Percentiles rank a stretch among this genome's conserved stretches.
Evolutionary conservation across 2,888 invertebrate species (phyloP).

Genomic region (Arenicola marina): DNA sequence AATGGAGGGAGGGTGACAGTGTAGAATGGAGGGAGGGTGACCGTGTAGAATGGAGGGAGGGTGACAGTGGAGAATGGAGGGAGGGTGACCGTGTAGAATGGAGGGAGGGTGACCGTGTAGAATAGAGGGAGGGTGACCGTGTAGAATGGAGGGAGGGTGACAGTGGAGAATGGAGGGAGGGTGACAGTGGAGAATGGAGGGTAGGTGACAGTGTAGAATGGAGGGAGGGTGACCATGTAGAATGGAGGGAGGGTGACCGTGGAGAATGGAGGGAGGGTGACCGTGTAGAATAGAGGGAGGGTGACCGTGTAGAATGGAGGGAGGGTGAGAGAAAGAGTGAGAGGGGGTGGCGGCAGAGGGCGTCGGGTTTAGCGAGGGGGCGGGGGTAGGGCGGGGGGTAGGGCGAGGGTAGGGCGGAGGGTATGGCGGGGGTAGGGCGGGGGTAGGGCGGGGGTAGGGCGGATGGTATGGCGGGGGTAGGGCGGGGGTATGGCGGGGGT

Average conservation of each 20-base stretch:
- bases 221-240: neutral
- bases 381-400: no score
- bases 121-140: neutral
- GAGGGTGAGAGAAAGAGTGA: conserved; percentile 3
- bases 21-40: no score
- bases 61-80: no score
- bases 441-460: neutral
- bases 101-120: neutral
- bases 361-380: neutral
- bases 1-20: no score
- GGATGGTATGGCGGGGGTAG: neutral
- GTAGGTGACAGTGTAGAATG: neutral
- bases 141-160: no score
- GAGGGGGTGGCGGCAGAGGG: neutral
- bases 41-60: no score
- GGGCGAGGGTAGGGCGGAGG: neutral
- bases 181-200: neutral
- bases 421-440: neutral
- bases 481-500: no score
- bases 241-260: neutral
- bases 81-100: no score
- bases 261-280: no score
- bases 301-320: neutral
- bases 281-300: neutral
- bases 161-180: no score